phyloP scores from a whole-genome alignment of 2,888 invertebrate species.

The Conus canariensis region DNA sequence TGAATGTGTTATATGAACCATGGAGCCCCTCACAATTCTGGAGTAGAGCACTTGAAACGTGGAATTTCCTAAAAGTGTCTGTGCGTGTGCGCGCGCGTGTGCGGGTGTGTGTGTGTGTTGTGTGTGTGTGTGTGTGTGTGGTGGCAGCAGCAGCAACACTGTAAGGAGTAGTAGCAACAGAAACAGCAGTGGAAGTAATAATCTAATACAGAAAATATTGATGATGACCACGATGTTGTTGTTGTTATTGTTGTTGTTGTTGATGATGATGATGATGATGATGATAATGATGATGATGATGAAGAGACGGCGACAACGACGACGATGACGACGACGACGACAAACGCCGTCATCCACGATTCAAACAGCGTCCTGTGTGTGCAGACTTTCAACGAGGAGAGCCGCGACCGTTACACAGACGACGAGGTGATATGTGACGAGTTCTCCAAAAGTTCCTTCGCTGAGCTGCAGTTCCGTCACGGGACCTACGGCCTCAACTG shows the following conservation, averaged over 20 bases:
- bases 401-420: not conserved
- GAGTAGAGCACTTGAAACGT: no score
- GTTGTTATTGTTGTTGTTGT: not conserved
- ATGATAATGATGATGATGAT: not conserved
- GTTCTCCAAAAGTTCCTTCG: slow-evolving; percentile 18
- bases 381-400: slow-evolving; percentile 32
- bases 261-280: not conserved
- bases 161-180: no score
- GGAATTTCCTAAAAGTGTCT: not conserved
- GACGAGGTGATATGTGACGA: slow-evolving; percentile 37
- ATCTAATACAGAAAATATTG: not conserved
- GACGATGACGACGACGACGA: not conserved
- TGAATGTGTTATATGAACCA: no score
- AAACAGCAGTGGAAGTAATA: no score
- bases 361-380: no score
- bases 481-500: slow-evolving; percentile 53
- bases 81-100: not conserved
- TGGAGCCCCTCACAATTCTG: no score
- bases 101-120: not conserved
- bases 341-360: no score
- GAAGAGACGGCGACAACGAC: not conserved
- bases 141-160: not conserved
- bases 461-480: slow-evolving; percentile 48
- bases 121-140: not conserved
- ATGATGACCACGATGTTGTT: not conserved